These are phyloP conservation scores for Unio delphinus DNA, from an alignment of 2,888 invertebrate species.

Conservation along the genomic window DNA sequence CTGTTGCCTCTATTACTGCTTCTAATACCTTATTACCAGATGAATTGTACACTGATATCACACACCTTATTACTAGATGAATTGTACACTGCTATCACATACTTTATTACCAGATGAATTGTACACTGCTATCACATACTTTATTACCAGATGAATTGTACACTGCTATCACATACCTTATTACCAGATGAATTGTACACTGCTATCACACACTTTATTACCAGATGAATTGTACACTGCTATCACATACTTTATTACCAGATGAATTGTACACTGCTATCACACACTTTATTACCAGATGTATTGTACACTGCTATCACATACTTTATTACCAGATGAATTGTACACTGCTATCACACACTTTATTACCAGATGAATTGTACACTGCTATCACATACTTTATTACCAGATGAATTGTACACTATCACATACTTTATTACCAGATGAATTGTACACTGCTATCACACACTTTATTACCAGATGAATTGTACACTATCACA, in stretches of 20 bases:
- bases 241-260: constrained; percentile 12
- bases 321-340: constrained; percentile 24
- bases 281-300: neutral
- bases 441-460: too few relatives aligned
- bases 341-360: constrained; percentile 74
- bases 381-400: too few relatives aligned
- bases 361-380: too few relatives aligned
- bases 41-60: neutral
- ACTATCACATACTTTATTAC: too few relatives aligned
- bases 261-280: constrained; percentile 56
- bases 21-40: neutral
- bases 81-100: constrained; percentile 74
- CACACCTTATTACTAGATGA: constrained; percentile 24
- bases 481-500: too few relatives aligned
- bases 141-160: too few relatives aligned
- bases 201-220: too few relatives aligned
- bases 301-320: neutral
- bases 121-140: neutral
- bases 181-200: too few relatives aligned
- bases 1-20: neutral
- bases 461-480: too few relatives aligned
- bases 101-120: constrained; percentile 72
- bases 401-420: too few relatives aligned
- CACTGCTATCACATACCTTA: too few relatives aligned
- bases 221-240: too few relatives aligned